Percentiles rank a stretch among this genome's conserved stretches.
Conservation (phyloP, 2,113 vertebrate genomes). For the Misgurnus anguillicaudatus region DNA sequence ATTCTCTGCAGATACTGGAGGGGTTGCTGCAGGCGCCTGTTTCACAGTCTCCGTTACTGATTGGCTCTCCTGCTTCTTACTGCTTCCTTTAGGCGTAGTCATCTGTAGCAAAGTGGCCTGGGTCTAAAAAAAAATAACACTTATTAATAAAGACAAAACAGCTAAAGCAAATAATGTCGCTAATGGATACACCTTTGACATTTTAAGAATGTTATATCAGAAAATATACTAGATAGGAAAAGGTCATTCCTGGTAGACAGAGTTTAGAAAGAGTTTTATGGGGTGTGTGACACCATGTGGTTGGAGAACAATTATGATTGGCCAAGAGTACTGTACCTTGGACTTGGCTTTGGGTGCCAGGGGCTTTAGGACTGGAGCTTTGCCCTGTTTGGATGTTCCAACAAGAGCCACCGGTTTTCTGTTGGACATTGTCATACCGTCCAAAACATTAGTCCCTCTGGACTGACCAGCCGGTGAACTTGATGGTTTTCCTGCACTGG, state of each 20-base stretch:
- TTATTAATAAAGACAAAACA: neutral
- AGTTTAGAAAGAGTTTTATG: neutral
- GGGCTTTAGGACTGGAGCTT: constrained; percentile 84
- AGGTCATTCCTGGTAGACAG: neutral
- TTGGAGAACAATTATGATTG: neutral
- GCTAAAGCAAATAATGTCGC: neutral
- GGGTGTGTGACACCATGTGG: neutral
- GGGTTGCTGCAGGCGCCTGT: constrained; percentile 49
- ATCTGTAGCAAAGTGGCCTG: constrained; percentile 86
- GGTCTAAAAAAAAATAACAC: constrained; percentile 60
- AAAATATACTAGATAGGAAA: neutral
- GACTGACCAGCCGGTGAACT: constrained; percentile 56
- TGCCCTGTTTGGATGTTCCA: constrained; percentile 70
- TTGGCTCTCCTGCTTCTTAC: constrained; percentile 65
- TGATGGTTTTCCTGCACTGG: constrained; percentile 72
- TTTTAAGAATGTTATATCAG: neutral
- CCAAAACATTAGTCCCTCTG: constrained; percentile 80
- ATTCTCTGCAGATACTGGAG: constrained; percentile 60
- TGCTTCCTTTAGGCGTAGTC: constrained; percentile 62
- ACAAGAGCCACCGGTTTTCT: constrained; percentile 70
- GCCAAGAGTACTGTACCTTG: constrained; percentile 74
- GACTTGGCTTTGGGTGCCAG: constrained; percentile 82
- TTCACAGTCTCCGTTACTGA: constrained; percentile 60
- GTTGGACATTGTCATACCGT: constrained; percentile 80
- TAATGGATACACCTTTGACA: constrained; percentile 1